A percentile compares a stretch with the other conserved stretches of the same genome.
phyloP scores from a whole-genome alignment of 2,888 invertebrate species.

The Amblyjoppa proteus region DNA sequence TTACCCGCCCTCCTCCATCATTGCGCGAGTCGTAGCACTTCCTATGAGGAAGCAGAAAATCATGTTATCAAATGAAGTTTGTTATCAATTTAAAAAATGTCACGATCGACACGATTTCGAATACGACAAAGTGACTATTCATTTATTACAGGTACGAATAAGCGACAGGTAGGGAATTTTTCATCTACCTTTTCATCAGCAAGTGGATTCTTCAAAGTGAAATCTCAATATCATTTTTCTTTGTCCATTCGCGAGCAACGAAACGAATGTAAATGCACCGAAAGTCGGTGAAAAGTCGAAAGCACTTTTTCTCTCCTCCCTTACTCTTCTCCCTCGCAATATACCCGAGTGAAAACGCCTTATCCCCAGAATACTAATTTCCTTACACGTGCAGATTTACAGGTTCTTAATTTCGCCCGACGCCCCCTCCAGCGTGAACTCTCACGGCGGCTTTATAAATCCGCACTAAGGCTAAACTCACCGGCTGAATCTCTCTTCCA shows the following conservation, averaged over 20 bases:
- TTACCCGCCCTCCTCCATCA: too few relatives aligned
- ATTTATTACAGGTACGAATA: too few relatives aligned
- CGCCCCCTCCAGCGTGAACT: slow-evolving; percentile 36
- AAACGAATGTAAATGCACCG: slow-evolving; percentile 44
- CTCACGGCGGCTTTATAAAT: slow-evolving; percentile 81
- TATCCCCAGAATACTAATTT: slow-evolving; percentile 83
- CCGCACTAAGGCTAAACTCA: slow-evolving; percentile 67
- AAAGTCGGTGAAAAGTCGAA: slow-evolving; percentile 45
- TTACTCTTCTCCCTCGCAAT: slow-evolving; percentile 36
- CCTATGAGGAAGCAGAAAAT: too few relatives aligned
- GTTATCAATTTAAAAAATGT: too few relatives aligned
- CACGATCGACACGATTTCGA: too few relatives aligned
- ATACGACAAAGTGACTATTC: too few relatives aligned
- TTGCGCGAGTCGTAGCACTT: too few relatives aligned
- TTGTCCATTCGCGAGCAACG: neutral
- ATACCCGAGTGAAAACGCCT: slow-evolving; percentile 74
- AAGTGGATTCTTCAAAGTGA: neutral
- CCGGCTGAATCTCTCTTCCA: slow-evolving; percentile 39
- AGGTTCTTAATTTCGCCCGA: slow-evolving; percentile 82
- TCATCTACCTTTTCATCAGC: neutral
- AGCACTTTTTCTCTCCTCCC: slow-evolving; percentile 29
- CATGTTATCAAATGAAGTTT: too few relatives aligned
- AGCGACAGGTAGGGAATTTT: neutral
- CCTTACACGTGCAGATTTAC: slow-evolving; percentile 80
- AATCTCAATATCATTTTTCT: slow-evolving; percentile 1